Evolutionary conservation across 2,113 vertebrate species (phyloP), one percentile per base, ranked within the genome.

Genomic region (Heloderma charlesbogerti): DNA sequence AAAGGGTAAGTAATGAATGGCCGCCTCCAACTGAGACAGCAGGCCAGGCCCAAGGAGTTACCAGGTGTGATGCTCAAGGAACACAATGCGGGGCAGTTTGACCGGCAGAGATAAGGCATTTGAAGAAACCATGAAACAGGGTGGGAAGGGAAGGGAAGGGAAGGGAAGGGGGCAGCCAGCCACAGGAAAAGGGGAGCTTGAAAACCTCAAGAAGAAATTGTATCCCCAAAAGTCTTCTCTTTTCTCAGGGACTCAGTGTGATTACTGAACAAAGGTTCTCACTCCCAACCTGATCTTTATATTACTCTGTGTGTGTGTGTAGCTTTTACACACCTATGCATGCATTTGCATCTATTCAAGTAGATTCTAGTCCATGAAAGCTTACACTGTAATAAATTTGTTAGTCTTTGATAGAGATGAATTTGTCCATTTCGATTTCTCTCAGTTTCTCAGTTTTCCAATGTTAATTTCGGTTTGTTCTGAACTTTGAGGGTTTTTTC

Each of bases 1-100:
- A 99, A 97, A 99, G 99, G 98, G 99, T 99, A 98, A 78, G 98
- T 96, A 95, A 96, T 94, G 95, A 95, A 85, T 57, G 82, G 63
- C 81, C 89, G 72, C 77, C 0, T 34, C 93, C 95, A 87, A 15
- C 84, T 3, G 92, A 94, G 92, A 45, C 88, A 88, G 43, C 9
- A 2, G 29, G 84, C 48, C 0, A 5, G n/a, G 77, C 80, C 8
- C 80, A 69, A 85, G 81, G 90, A 92, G 80, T 63, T 0, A 79
- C 84, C 92, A 72, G 92, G 92, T 84, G 75, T 63, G 48, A 67
- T 16, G 51, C 86, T 87, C 31, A 78, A 94, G 54, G 75, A 91
- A 77, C 54, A 79, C 8, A 43, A 37, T 91, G 83, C 48, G 45
- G 69, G 84, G 71, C 66, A 66, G 92, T 95, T 95, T 91, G 95